Evolutionary conservation across 2,888 invertebrate species (phyloP), one percentile per base, ranked within the genome.

Genomic region (Hydriomena furcata): DNA sequence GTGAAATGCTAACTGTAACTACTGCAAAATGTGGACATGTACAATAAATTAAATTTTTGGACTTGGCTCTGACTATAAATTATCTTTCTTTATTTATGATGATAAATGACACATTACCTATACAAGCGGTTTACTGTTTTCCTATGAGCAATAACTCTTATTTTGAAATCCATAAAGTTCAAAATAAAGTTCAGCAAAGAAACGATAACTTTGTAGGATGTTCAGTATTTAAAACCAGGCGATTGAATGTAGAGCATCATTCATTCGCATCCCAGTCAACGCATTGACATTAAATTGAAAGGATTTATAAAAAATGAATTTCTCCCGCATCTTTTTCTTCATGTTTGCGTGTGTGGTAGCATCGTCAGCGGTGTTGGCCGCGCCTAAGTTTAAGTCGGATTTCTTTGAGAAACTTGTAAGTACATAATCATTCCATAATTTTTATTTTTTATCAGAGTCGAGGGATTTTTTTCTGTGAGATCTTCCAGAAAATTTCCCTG

Each of bases 381-480:
- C 75, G 5, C 80, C 77, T 0, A 66, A 71, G 21, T 80, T 82
- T 0, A 64, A 63, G 49, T 79, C 79, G 79, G 81, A 75, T 36
- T 45, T 74, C 5, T 79, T 80, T 46, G 81, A 81, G 58, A 82
- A 74, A 71, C 61, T 82, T 66, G 82, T 82, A 64, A 81, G 76
- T 75, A 30, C 5, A 21, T n/a, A n/a, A n/a, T n/a, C n/a, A n/a
- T n/a, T n/a, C n/a, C n/a, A n/a, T n/a, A n/a, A n/a, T n/a, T n/a
- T n/a, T n/a, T n/a, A n/a, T n/a, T n/a, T n/a, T n/a, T n/a, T n/a
- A n/a, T n/a, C n/a, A n/a, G n/a, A n/a, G n/a, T n/a, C n/a, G n/a
- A n/a, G n/a, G n/a, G n/a, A n/a, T n/a, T n/a, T n/a, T n/a, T n/a
- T n/a, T n/a, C n/a, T n/a, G n/a, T n/a, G n/a, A n/a, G n/a, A n/a